These are phyloP conservation scores for Corythoichthys intestinalis DNA, from an alignment of 2,113 vertebrate genomes.

Conservation along the genomic window DNA sequence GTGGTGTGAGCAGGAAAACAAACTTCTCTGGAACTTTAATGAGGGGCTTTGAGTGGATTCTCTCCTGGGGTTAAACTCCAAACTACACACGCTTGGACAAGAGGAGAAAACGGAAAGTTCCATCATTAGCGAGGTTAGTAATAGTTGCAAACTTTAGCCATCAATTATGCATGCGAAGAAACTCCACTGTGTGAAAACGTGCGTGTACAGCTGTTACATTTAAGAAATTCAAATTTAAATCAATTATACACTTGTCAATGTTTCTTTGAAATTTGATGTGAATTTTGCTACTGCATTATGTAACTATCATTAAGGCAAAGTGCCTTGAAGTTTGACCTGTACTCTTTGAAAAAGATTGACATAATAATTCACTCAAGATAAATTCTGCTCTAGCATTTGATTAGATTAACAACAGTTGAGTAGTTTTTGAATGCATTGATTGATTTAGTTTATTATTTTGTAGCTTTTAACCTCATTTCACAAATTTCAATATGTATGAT, in stretches of 20 bases:
- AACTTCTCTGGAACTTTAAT: constrained; percentile 37
- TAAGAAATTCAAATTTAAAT: neutral
- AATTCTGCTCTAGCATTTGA: neutral
- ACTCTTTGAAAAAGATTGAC: neutral
- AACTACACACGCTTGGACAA: constrained; percentile 16
- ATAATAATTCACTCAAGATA: neutral
- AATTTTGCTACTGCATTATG: neutral
- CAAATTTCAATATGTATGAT: neutral
- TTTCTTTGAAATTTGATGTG: neutral
- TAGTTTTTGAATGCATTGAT: too few species aligned
- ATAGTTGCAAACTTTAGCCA: neutral
- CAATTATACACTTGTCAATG: neutral
- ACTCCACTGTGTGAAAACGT: neutral
- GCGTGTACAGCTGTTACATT: constrained; percentile 31
- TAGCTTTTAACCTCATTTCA: too few species aligned
- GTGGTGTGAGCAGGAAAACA: constrained; percentile 37
- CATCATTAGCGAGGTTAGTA: constrained; percentile 37
- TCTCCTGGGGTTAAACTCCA: constrained; percentile 16
- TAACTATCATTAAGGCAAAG: neutral
- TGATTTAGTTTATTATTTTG: too few species aligned
- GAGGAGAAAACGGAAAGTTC: constrained; percentile 4
- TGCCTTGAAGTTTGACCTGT: neutral
- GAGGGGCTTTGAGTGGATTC: constrained; percentile 38
- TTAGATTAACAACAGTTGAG: neutral
- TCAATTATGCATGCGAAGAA: neutral